These are phyloP conservation scores for Ascidia mentula DNA, from an alignment of 23 tunicate genomes.

Conservation along the genomic window DNA sequence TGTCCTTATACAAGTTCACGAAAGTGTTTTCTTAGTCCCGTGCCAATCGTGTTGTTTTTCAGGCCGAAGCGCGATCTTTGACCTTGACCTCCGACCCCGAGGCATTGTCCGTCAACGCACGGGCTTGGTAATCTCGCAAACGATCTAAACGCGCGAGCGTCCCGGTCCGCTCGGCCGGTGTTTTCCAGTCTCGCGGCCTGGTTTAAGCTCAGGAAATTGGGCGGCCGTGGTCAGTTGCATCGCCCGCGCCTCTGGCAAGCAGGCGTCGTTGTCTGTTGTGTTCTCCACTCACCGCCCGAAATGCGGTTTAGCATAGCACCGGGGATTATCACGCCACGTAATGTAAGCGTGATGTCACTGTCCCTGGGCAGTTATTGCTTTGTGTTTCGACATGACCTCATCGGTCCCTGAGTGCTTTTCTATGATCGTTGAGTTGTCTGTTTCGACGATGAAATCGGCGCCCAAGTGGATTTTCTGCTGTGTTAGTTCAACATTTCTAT, in stretches of 20 bases:
- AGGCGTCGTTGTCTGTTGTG: background rate
- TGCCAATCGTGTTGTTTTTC: background rate
- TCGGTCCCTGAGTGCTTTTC: background rate
- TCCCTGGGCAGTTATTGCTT: background rate
- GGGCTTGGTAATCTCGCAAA: background rate
- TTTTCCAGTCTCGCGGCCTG: background rate
- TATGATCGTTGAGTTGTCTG: background rate
- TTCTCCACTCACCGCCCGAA: background rate
- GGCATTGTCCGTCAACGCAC: background rate
- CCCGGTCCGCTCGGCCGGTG: background rate
- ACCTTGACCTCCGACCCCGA: conserved; percentile 8
- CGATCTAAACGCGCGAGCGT: background rate
- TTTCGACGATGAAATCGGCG: background rate
- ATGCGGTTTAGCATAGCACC: conserved; percentile 5
- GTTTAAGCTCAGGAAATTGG: conserved; percentile 7
- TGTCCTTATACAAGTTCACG: background rate
- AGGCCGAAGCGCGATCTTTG: background rate
- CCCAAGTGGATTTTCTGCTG: background rate
- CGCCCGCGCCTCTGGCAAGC: conserved; percentile 8
- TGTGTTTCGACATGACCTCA: background rate
- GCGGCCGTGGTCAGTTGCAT: background rate
- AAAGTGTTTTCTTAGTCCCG: too few species aligned
- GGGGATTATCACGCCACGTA: background rate
- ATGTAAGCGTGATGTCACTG: background rate
- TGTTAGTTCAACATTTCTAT: background rate